Base-by-base conservation (phyloP, 2,888 invertebrate species). In the Dorcus parallelipipedus region DNA sequence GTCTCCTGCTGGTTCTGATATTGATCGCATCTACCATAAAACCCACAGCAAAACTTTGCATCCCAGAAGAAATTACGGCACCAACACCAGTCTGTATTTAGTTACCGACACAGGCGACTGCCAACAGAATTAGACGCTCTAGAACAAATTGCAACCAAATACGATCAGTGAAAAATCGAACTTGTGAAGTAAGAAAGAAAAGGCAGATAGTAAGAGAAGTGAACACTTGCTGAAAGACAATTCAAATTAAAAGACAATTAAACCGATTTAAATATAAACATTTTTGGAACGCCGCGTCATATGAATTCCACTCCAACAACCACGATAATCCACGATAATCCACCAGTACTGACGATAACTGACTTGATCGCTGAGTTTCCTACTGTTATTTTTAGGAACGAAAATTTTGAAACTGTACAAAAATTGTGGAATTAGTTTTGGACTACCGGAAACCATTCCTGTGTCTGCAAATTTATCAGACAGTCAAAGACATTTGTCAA, bases 401-500 rank as follows among this genome's bases (percentile, higher is more conserved):
- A 76, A 84, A 64, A 73, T 82, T 26, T 75, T 80, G 59, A 77
- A 82, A 45, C 75, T 84, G 26, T 85, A 84, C 84, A 79, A 83
- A 67, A 76, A 77, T 62, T 84, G 83, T 7, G 85, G 85, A 2
- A 75, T 84, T 8, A 75, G 72, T 54, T 78, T 76, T 58, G 73
- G 72, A 54, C 61, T 73, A 10, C 69, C 67, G 9, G 58, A 54
- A 40, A 10, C 9, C 9, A 23, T 23, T 9, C 38, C 23, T 33
- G 38, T 17, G 20, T 5, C 2, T 10, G 9, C 20, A 4, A 17
- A 23, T 49, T 3, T 43, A 8, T 38, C 38, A 3, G 14, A 49
- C 2, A 43, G 41, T 14, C 14, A 14, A 9, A 51, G 23, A 40
- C 33, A 40, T 38, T 17, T 9, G 9, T 23, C 45, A 26, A 23